phyloP scores from a whole-genome alignment of 2,797 vertebrate species.

The Centropyge bicolor region DNA sequence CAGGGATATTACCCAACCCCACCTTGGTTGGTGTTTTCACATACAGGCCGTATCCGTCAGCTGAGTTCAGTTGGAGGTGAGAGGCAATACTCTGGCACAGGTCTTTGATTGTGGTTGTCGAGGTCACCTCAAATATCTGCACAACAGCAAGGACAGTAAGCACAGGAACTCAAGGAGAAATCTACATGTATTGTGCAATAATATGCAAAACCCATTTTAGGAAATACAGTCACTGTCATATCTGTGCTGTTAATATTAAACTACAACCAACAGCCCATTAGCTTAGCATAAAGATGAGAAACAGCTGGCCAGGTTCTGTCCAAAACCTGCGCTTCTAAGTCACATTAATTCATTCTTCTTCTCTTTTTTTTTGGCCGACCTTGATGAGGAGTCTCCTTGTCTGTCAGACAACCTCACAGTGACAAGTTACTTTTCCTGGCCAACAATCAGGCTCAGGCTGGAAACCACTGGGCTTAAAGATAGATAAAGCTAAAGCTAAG shows the following conservation, averaged over 20 bases:
- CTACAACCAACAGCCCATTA: neutral
- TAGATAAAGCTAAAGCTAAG: too few relatives aligned
- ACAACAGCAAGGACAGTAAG: neutral
- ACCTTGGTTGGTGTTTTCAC: slow-evolving; percentile 93
- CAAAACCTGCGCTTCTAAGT: neutral
- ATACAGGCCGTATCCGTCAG: slow-evolving; percentile 93
- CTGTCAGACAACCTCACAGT: too few relatives aligned
- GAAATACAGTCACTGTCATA: too few relatives aligned
- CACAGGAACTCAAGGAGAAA: neutral
- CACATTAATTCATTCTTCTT: neutral
- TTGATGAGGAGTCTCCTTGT: neutral
- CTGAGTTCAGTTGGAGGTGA: slow-evolving; percentile 86
- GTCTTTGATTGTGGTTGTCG: slow-evolving; percentile 87
- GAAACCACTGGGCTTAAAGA: too few relatives aligned
- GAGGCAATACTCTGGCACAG: slow-evolving; percentile 84
- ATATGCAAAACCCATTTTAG: neutral
- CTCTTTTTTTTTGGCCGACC: neutral
- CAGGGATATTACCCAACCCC: neutral
- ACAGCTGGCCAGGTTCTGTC: neutral
- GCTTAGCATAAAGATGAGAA: neutral
- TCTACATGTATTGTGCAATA: neutral
- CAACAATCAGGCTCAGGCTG: too few relatives aligned
- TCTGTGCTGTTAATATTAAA: neutral
- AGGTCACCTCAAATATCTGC: slow-evolving; percentile 90
- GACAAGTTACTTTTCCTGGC: neutral